Evolutionary conservation across 35 echinoderm and acorn worm genomes (phyloP), one percentile per base, ranked within the genome.

Genomic region (Acanthaster planci): DNA sequence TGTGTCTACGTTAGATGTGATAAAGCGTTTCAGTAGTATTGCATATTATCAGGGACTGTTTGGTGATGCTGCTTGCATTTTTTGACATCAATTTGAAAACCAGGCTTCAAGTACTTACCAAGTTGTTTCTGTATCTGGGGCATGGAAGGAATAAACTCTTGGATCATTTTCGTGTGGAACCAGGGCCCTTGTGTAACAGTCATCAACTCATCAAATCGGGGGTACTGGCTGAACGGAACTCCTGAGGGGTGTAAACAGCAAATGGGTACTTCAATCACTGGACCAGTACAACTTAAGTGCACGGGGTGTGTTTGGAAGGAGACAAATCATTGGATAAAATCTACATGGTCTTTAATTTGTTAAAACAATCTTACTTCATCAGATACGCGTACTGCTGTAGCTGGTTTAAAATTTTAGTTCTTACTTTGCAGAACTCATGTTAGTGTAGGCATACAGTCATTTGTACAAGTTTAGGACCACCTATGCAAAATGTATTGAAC

Each of bases 61-160:
- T 38, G 57, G 10, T 82, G 55, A 21, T 29, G 51, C 8, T 14
- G 8, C 14, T 55, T 51, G 14, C 16, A 9, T n/a, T 5, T 17
- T 3, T 7, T 27, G 56, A 60, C 30, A 16, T 12, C n/a, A 36
- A 18, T 17, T 7, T 23, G 6, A 21, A 37, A 21, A 38, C 30
- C 6, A 30, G 37, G 23, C 23, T 30, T 19, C 57, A 18, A 12
- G 19, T 37, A 67, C 83, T 86, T 78, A 86, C 84, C 37, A 26
- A 86, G 40, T 76, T 76, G 22, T 57, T 86, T 30, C 18, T 86
- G 51, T 35, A 86, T 8, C 17, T 77, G 39, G 21, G 84, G 84
- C 84, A 86, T 86, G 4, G 84, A 86, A 0, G 84, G 84, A 36
- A 86, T 55, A 31, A 86, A 86, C 22, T 86, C 84, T 37, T 77